Evolutionary conservation across 1,140 invertebrate species (phyloP), one percentile per base, ranked within the genome.

Genomic region (Lerema accius): DNA sequence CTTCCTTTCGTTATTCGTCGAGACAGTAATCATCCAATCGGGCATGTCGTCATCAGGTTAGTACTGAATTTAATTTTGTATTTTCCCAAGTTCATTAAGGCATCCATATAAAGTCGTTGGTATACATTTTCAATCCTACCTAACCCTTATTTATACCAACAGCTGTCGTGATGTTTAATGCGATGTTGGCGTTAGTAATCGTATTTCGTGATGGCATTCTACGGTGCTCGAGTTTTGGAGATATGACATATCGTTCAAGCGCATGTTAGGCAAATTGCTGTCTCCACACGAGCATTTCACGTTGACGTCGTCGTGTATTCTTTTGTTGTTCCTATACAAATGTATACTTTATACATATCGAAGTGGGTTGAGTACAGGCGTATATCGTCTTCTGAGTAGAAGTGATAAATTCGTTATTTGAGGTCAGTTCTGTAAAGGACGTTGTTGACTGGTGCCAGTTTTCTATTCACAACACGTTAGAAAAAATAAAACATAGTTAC

Each of bases 21-120:
- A 23, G 92, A 94, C 67, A 78, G 92, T 60, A 91, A 92, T 59
- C 92, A 94, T 73, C 72, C 93, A 9, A 92, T 97, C 56, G 93
- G 95, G 42, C 94, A 95, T 3, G 96, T 98, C 77, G 94, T 96
- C 67, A 93, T 98, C 67, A 95, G 95, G 96, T 97, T 88, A 93
- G 92, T 89, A 59, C 1, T 11, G 6, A 23, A 23, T 26, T 26
- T 46, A 11, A 13, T 46, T 46, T 2, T 13, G n/a, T 13, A 23
- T 10, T 43, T 9, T 9, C 15, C 4, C 9, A 16, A 17, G 17
- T 17, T 7, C 6, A 2, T 13, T 2, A 15, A 1, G 9, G 9
- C 6, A 32, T 49, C 0, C 5, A n/a, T 11, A 10, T 35, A 15
- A 15, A 15, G 5, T 10, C 0, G 5, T 11, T 0, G 0, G 17